These are phyloP conservation scores for Orientallactaga sibirica DNA, from an alignment of 2,797 vertebrate species.

Conservation along the genomic window DNA sequence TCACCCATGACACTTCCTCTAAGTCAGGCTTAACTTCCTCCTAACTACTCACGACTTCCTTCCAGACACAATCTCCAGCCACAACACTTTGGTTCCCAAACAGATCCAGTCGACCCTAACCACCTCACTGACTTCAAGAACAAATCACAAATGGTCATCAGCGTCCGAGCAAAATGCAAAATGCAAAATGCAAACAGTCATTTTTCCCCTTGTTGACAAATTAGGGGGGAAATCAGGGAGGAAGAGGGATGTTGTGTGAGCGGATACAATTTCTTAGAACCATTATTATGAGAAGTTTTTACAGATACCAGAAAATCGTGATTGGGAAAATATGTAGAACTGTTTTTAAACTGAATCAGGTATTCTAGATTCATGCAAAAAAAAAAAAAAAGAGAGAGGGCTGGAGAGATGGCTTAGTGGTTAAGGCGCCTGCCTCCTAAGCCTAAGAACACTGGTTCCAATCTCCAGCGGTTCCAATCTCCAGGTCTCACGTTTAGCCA, in stretches of 20 bases:
- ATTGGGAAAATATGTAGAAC: conserved; percentile 48
- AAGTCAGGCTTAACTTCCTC: conserved; percentile 87
- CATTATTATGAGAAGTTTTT: not conserved
- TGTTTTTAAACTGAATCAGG: conserved; percentile 12
- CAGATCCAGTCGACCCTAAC: not conserved
- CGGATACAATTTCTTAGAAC: conserved; percentile 27
- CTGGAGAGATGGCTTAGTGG: no score
- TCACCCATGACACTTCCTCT: conserved; percentile 85
- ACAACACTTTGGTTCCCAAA: conserved; percentile 1
- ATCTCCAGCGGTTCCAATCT: no score
- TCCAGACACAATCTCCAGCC: conserved; percentile 55
- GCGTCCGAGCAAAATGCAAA: not conserved
- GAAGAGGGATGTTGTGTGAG: not conserved
- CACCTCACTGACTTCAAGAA: not conserved
- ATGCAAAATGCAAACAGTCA: not conserved
- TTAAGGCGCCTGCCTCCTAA: no score
- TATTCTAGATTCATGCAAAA: conserved; percentile 33
- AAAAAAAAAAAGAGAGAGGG: not conserved
- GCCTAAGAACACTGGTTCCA: no score
- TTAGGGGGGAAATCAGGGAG: not conserved
- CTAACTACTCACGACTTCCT: conserved; percentile 83
- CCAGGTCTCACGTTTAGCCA: no score
- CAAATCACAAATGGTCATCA: conserved; percentile 10
- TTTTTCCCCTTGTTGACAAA: not conserved
- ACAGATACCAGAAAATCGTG: conserved; percentile 47